Conservation (phyloP, 2,888 invertebrate species). For the Cepaea hortensis region DNA sequence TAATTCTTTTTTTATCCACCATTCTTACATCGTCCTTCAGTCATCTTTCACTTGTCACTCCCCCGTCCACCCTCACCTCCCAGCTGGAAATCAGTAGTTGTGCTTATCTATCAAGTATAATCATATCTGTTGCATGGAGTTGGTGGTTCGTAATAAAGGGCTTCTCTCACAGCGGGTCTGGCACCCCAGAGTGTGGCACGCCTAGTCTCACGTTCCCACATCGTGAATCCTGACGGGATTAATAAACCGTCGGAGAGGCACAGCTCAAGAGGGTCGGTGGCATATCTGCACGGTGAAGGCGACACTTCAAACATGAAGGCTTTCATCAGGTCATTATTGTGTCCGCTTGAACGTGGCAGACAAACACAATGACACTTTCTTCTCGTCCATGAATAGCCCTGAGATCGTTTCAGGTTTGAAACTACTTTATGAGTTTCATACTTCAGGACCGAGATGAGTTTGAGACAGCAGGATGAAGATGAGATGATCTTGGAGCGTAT, state of each 20-base stretch:
- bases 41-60: too few relatives aligned
- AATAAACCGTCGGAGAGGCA: not conserved
- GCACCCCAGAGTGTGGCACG: not conserved
- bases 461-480: too few relatives aligned
- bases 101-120: not conserved
- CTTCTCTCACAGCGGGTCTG: not conserved
- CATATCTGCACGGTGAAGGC: not conserved
- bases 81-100: too few relatives aligned
- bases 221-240: not conserved
- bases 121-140: not conserved
- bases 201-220: not conserved
- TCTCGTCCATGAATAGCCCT: not conserved
- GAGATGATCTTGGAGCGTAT: too few relatives aligned
- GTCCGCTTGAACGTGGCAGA: not conserved
- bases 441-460: not conserved
- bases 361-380: not conserved
- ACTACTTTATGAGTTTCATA: not conserved
- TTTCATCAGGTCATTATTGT: conserved; percentile 17
- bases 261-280: not conserved
- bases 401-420: not conserved
- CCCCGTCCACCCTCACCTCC: too few relatives aligned
- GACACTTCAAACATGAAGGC: not conserved
- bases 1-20: too few relatives aligned
- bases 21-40: too few relatives aligned
- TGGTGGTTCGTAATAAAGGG: not conserved